These are phyloP conservation scores for Poeciliopsis turneri DNA, from an alignment of 2,797 vertebrate genomes.

Conservation along the genomic window DNA sequence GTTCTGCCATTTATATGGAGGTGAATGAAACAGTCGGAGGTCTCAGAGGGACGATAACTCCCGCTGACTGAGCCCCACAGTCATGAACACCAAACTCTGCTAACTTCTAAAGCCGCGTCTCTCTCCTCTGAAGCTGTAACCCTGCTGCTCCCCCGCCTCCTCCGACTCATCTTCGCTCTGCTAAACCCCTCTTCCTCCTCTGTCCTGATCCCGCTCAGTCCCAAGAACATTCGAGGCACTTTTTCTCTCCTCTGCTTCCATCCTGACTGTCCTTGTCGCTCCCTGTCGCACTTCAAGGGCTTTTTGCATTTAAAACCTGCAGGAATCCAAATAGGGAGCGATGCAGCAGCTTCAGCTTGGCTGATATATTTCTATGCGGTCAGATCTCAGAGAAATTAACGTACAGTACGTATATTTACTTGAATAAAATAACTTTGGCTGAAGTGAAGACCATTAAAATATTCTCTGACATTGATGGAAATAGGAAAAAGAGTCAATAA, in stretches of 20 bases:
- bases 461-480: neutral
- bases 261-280: conserved; percentile 44
- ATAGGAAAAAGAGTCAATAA: neutral
- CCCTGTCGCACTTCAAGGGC: conserved; percentile 19
- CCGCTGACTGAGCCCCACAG: conserved; percentile 63
- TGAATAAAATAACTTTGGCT: neutral
- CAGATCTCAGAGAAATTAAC: neutral
- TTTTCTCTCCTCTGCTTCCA: conserved; percentile 31
- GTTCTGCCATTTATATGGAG: conserved; percentile 41
- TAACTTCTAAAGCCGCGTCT: conserved; percentile 65
- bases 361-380: neutral
- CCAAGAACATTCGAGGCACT: conserved; percentile 50
- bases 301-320: conserved; percentile 3
- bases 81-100: conserved; percentile 66
- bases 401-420: neutral
- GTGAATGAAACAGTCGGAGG: conserved; percentile 45
- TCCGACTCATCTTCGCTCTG: conserved; percentile 33
- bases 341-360: neutral
- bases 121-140: conserved; percentile 62
- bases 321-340: conserved; percentile 2
- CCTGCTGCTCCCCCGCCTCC: conserved; percentile 28
- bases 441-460: neutral
- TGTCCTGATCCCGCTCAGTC: conserved; percentile 67
- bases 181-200: conserved; percentile 64
- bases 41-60: conserved; percentile 60